Conservation (phyloP, 2,888 invertebrate species). For the Plebejus argus region DNA sequence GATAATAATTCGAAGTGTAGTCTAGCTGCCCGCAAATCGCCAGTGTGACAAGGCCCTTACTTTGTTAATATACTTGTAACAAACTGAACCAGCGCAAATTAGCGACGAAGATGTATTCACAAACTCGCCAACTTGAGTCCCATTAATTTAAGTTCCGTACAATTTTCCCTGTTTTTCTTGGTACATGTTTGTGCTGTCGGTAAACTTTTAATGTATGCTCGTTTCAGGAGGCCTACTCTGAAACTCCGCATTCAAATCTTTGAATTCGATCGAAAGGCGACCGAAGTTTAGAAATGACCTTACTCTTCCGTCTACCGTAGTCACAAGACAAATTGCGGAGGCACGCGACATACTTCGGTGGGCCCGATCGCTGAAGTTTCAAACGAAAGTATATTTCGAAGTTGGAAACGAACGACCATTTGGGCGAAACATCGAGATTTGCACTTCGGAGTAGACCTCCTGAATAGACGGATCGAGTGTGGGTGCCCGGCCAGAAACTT, state of each 20-base stretch:
- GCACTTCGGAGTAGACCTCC: conserved; percentile 1
- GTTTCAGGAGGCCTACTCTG: conserved; percentile 46
- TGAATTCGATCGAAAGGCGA: too few relatives aligned
- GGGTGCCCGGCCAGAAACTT: conserved; percentile 57
- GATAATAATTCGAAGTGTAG: too few relatives aligned
- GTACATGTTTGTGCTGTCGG: conserved; percentile 62
- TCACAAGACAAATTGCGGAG: too few relatives aligned
- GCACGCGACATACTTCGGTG: too few relatives aligned
- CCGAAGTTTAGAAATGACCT: too few relatives aligned
- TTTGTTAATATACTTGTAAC: not conserved
- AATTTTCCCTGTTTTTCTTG: conserved; percentile 48
- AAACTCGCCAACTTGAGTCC: conserved; percentile 3
- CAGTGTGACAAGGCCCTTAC: not conserved
- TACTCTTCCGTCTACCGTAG: too few relatives aligned
- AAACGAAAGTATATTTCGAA: too few relatives aligned
- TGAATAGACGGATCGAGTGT: conserved; percentile 49
- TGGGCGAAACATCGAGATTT: too few relatives aligned
- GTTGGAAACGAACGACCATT: too few relatives aligned
- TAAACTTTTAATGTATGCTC: conserved; percentile 77
- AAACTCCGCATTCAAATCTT: too few relatives aligned
- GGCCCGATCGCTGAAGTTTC: too few relatives aligned
- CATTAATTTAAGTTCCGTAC: conserved; percentile 22
- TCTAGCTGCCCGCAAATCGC: not conserved
- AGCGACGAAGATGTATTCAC: not conserved
- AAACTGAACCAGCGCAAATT: conserved; percentile 17